Evolutionary conservation across 2,797 vertebrate genomes (phyloP), one percentile per base, ranked within the genome.

Genomic region (Loriculus beryllinus): DNA sequence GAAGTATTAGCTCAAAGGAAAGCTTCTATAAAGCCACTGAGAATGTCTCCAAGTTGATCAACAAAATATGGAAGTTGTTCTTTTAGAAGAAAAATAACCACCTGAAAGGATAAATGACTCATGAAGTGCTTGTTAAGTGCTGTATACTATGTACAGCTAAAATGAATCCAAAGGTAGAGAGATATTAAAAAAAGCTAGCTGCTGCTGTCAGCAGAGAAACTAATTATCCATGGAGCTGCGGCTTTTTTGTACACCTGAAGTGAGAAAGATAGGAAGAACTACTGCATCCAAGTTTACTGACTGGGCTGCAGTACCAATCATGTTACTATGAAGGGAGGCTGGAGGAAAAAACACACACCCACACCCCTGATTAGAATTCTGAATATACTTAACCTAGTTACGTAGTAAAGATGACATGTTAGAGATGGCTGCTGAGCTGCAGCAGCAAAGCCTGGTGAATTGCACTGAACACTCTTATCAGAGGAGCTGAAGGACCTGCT

Each of bases 371-470:
- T 75, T 81, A 20, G 45, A 80, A 93, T 93, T 88, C 60, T 82
- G 60, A 68, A 51, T 63, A 43, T 47, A 7, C 19, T 88, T 93
- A 91, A 74, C 68, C 64, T 54, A 70, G 49, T 82, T 94, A 54
- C 8, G 7, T 15, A 79, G 42, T 4, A 57, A 79, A 76, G 33
- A 13, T 29, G 87, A 45, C 15, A 43, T 2, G 1, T 37, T 40
- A n/a, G 25, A 40, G 14, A 45, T 37, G 39, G 40, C 5, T 57
- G 37, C 10, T 52, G 70, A 68, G 9, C 42, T 89, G 40, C 40
- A 74, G 12, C 5, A 65, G 51, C 35, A 80, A 57, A 77, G 20
- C 31, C 4, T 35, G 29, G n/a, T 3, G 11, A 69, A 57, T 9
- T 5, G 19, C 28, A 78, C 39, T 19, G 5, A 18, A 3, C 1